phyloP scores from a whole-genome alignment of 2,113 vertebrate genomes.

The Anas platyrhynchos region DNA sequence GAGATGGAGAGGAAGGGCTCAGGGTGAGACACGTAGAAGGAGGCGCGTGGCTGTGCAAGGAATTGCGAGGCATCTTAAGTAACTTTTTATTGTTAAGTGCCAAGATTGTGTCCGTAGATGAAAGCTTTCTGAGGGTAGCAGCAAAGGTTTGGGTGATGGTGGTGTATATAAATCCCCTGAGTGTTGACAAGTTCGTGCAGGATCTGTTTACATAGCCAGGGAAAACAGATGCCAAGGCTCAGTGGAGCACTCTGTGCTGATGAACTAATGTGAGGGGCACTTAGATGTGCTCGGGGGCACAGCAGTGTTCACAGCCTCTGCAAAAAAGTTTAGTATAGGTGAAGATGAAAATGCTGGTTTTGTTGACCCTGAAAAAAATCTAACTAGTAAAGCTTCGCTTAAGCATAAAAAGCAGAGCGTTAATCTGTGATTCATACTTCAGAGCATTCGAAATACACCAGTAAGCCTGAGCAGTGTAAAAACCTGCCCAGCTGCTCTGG shows the following conservation, averaged over 20 bases:
- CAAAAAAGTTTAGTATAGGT: accelerated
- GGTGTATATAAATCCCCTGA: not conserved
- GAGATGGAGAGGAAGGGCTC: not conserved
- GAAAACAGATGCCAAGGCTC: accelerated
- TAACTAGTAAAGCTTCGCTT: not conserved
- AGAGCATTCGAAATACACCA: not conserved
- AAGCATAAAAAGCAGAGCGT: not conserved
- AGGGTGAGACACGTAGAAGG: not conserved
- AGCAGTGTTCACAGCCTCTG: not conserved
- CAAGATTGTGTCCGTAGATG: not conserved
- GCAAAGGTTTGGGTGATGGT: not conserved
- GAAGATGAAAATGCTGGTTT: not conserved
- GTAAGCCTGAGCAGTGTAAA: not conserved
- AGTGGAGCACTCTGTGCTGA: accelerated
- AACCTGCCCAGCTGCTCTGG: not conserved
- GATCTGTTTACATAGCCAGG: too few relatives aligned
- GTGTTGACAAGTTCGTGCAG: not conserved
- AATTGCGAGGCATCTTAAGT: not conserved
- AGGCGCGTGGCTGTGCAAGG: not conserved
- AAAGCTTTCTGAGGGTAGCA: not conserved
- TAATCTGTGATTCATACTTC: too few relatives aligned
- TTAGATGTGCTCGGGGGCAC: not conserved
- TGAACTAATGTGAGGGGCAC: not conserved
- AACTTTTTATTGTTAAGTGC: not conserved
- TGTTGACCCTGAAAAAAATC: not conserved